A percentile compares a stretch with the other conserved stretches of the same genome.
Conservation (phyloP, 2,888 invertebrate genomes). For the Corythucha ciliata region DNA sequence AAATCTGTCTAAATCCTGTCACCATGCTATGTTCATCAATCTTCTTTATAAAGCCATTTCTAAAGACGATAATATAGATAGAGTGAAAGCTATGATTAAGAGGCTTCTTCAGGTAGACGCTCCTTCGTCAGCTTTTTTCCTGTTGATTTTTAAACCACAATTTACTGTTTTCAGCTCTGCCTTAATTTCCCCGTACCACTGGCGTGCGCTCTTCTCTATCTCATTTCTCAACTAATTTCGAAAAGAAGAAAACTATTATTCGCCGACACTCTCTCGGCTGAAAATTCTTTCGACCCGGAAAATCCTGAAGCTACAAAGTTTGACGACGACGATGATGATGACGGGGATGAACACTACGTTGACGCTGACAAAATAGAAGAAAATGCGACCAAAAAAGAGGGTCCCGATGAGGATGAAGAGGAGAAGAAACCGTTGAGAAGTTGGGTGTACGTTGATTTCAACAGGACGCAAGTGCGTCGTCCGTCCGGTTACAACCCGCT, state of each 20-base stretch:
- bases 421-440: conserved; percentile 30
- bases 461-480: conserved; percentile 33
- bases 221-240: conserved; percentile 59
- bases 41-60: conserved; percentile 76
- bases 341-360: conserved; percentile 40
- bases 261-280: conserved; percentile 18
- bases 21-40: conserved; percentile 72
- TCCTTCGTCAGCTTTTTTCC: conserved; percentile 2
- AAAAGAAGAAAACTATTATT: conserved; percentile 36
- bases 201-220: conserved; percentile 69
- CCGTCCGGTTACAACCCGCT: conserved; percentile 51
- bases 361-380: conserved; percentile 38
- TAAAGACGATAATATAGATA: conserved; percentile 58
- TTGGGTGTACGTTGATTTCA: conserved; percentile 39
- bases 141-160: conserved; percentile 13
- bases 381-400: conserved; percentile 21
- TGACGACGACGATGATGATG: conserved; percentile 37
- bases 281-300: too few relatives aligned
- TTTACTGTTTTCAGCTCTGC: conserved; percentile 45
- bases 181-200: conserved; percentile 64
- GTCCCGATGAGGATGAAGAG: conserved; percentile 39
- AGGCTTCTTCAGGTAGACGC: conserved; percentile 57
- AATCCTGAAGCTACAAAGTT: too few relatives aligned
- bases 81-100: conserved; percentile 79
- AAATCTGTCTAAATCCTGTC: conserved; percentile 55